Percentiles rank a stretch among this genome's conserved stretches.
phyloP scores from a whole-genome alignment of 2,888 invertebrate species.

The Drosophila greeni region DNA sequence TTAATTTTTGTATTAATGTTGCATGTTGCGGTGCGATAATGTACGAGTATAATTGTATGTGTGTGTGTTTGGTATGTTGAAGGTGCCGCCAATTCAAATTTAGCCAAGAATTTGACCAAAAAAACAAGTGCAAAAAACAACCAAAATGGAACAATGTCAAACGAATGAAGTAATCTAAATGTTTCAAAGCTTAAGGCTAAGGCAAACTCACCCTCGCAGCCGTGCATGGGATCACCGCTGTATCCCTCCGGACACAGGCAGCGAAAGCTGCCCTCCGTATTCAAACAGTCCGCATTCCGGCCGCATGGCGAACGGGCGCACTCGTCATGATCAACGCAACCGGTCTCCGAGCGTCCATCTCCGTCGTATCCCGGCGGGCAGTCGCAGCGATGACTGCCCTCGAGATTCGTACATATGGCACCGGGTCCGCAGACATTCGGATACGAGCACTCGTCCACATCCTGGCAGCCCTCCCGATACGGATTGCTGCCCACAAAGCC shows the following conservation, averaged over 20 bases:
- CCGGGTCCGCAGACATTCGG: slow-evolving; percentile 87
- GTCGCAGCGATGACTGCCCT: slow-evolving; percentile 89
- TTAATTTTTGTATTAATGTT: slow-evolving; percentile 53
- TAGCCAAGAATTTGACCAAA: slow-evolving; percentile 27
- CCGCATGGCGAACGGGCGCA: slow-evolving; percentile 88
- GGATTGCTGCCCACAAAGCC: slow-evolving; percentile 90
- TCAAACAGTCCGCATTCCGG: slow-evolving; percentile 87
- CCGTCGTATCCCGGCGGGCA: slow-evolving; percentile 91
- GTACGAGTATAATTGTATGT: slow-evolving; percentile 33
- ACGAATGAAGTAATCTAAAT: slow-evolving; percentile 1
- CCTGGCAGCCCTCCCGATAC: slow-evolving; percentile 85
- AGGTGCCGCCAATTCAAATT: slow-evolving; percentile 39
- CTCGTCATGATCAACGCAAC: slow-evolving; percentile 87
- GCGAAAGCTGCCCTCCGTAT: slow-evolving; percentile 87
- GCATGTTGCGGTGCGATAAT: slow-evolving; percentile 39
- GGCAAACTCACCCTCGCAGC: slow-evolving; percentile 80
- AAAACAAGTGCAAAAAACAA: slow-evolving; percentile 44
- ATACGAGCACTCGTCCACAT: slow-evolving; percentile 89
- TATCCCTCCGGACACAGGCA: slow-evolving; percentile 91
- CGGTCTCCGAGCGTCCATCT: slow-evolving; percentile 84
- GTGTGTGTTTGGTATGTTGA: slow-evolving; percentile 34
- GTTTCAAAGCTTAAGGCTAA: neutral
- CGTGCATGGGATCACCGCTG: slow-evolving; percentile 86
- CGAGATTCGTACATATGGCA: slow-evolving; percentile 88
- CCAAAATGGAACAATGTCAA: slow-evolving; percentile 42